Conservation (phyloP, 2,888 invertebrate species). For the Homarus gammarus region DNA sequence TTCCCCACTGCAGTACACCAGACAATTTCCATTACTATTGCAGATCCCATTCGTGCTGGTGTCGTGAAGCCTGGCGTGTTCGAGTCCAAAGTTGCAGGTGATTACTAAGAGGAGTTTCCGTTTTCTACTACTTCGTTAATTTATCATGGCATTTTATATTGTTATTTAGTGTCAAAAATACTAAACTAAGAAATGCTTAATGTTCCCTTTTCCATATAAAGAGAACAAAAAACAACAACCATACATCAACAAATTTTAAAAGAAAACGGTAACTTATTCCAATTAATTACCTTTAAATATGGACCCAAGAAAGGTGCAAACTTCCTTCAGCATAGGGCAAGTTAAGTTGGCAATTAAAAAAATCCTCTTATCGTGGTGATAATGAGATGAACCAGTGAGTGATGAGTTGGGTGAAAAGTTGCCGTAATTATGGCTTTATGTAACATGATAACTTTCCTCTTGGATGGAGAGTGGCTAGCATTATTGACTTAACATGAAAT, state of each 20-base stretch:
- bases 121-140: background rate
- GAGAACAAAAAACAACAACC: background rate
- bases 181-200: background rate
- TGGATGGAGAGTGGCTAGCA: slow-evolving; percentile 31
- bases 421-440: slow-evolving; percentile 3
- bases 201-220: background rate
- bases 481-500: slow-evolving; percentile 25
- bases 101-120: background rate
- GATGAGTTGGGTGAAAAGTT: slow-evolving; percentile 25
- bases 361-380: slow-evolving; percentile 31
- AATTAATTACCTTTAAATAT: slow-evolving; percentile 25
- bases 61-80: slow-evolving; percentile 28
- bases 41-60: slow-evolving; percentile 23
- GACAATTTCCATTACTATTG: background rate
- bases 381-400: slow-evolving; percentile 41
- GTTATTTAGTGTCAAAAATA: no score
- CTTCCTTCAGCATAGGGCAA: slow-evolving; percentile 38
- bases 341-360: slow-evolving; percentile 13
- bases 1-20: slow-evolving; percentile 1
- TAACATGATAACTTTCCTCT: slow-evolving; percentile 34
- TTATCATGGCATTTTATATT: background rate
- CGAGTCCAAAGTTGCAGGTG: slow-evolving; percentile 11
- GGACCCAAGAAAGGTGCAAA: slow-evolving; percentile 48
- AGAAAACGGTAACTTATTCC: background rate
- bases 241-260: slow-evolving; percentile 10